Evolutionary conservation across 2,888 invertebrate genomes (phyloP), one percentile per base, ranked within the genome.

Genomic region (Leucophenga montana): DNA sequence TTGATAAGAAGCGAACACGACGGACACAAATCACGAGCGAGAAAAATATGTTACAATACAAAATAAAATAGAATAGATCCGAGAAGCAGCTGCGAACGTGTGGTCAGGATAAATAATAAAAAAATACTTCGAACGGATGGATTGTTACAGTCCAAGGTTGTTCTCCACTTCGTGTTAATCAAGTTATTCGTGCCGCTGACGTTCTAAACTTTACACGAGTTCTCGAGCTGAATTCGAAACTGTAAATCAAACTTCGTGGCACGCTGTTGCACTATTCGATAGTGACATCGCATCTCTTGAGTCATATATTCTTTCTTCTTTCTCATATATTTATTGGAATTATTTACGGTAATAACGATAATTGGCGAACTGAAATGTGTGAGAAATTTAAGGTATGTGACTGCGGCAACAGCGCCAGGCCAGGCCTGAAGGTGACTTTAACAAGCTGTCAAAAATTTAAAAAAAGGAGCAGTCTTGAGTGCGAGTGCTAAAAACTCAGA

Each of bases 1-100:
- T 74, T 78, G 85, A 85, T 85, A 85, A 85, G 81, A 79, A 75
- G 70, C 73, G 74, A 81, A 77, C 82, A 83, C 80, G 78, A 80
- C 77, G 78, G 77, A 82, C 82, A 39, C 11, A 11, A 39, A 39
- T 8, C 39, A 39, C 9, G 39, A 39, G 39, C 39, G 39, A 39
- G 39, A 39, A 39, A 33, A 5, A 33, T 33, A 8, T 33, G 33
- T 8, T 8, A 33, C 8, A 33, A 33, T 33, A 54, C 54, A 18
- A 27, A 57, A 31, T 13, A 31, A 14, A 59, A 16, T 1, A 31
- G 16, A 13, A 59, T 33, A 33, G 27, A n/a, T 9, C 13, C 56
- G 18, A 56, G 27, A 20, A 27, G 9, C 33, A 59, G 33, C 59
- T 33, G 59, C 33, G 59, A 59, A 59, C 33, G 59, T n/a, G 16